phyloP scores from a whole-genome alignment of 2,888 invertebrate species.

The Lottia scabra region DNA sequence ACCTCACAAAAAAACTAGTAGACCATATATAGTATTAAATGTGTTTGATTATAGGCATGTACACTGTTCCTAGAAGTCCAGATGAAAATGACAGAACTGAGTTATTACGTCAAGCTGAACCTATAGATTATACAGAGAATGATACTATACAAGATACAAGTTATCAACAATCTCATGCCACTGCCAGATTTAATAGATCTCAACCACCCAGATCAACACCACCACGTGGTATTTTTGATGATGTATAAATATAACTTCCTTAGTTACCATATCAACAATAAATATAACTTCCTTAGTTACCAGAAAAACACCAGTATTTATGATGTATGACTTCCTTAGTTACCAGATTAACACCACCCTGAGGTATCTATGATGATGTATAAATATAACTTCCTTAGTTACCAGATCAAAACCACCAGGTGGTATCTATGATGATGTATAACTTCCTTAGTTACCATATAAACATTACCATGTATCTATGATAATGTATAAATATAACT shows the following conservation, averaged over 20 bases:
- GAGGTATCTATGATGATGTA: slow-evolving; percentile 63
- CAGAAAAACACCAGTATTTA: slow-evolving; percentile 52
- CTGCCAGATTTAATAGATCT: slow-evolving; percentile 26
- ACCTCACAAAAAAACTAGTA: no score
- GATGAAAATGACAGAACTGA: slow-evolving; percentile 83
- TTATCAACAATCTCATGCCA: slow-evolving; percentile 48
- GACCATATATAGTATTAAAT: no score
- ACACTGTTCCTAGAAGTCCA: slow-evolving; percentile 71
- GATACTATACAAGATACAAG: slow-evolving; percentile 30
- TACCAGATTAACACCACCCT: slow-evolving; percentile 24
- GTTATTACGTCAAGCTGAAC: slow-evolving; percentile 82
- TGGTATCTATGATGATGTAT: slow-evolving; percentile 64
- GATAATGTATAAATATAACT: slow-evolving; percentile 51
- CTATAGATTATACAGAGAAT: slow-evolving; percentile 68
- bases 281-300: background rate
- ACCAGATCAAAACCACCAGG: slow-evolving; percentile 39
- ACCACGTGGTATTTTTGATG: slow-evolving; percentile 62
- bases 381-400: slow-evolving; percentile 14
- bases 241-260: slow-evolving; percentile 39
- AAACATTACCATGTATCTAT: slow-evolving; percentile 51
- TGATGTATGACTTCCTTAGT: slow-evolving; percentile 46
- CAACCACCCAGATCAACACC: slow-evolving; percentile 33
- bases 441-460: slow-evolving; percentile 2
- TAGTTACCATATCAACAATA: slow-evolving; percentile 27
- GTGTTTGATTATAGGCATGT: slow-evolving; percentile 27